phyloP scores from a whole-genome alignment of 2,888 invertebrate genomes.

The Orgyia antiqua region DNA sequence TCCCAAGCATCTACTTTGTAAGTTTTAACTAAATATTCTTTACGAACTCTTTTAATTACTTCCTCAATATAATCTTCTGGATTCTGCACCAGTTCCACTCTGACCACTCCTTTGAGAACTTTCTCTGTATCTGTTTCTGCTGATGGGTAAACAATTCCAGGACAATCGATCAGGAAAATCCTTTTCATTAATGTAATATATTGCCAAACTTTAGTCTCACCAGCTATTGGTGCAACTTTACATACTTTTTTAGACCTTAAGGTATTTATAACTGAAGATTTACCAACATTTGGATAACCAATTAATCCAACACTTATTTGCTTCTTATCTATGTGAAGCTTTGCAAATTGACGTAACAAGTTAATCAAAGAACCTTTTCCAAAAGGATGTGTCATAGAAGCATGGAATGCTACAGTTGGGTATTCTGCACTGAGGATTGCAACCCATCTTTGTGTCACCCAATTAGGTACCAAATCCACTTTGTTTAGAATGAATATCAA shows the following conservation, averaged over 20 bases:
- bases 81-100: constrained; percentile 94
- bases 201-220: constrained; percentile 99
- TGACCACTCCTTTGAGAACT: constrained; percentile 97
- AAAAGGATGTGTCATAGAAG: constrained; percentile 98
- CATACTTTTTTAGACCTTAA: constrained; percentile 97
- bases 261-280: constrained; percentile 98
- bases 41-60: constrained; percentile 91
- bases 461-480: constrained; percentile 96
- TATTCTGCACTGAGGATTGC: constrained; percentile 95
- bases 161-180: constrained; percentile 98
- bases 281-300: constrained; percentile 99
- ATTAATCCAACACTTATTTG: constrained; percentile 99
- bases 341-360: constrained; percentile 95
- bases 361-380: constrained; percentile 98
- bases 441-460: constrained; percentile 99
- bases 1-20: constrained; percentile 92
- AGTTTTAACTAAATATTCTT: constrained; percentile 93
- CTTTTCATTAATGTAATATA: constrained; percentile 98
- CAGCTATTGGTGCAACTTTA: constrained; percentile 98
- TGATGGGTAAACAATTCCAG: constrained; percentile 98
- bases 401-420: constrained; percentile 99
- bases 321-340: constrained; percentile 96
- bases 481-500: constrained; percentile 98
- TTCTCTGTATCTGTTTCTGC: constrained; percentile 97
- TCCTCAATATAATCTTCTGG: constrained; percentile 96